phyloP scores from a whole-genome alignment of 2,113 vertebrate species.

The Rhinoptilus africanus region DNA sequence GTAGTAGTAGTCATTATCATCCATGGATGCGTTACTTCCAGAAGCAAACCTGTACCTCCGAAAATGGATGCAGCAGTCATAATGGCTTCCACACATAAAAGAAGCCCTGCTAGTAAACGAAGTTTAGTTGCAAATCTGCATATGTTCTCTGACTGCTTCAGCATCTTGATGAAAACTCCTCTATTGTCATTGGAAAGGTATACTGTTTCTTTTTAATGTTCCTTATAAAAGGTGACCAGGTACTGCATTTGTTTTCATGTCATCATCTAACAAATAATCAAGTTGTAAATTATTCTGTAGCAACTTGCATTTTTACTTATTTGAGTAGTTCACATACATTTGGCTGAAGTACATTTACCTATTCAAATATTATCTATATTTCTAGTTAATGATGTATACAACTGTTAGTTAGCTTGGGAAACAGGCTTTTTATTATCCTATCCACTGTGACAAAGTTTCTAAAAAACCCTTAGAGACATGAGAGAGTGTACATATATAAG shows the following conservation, averaged over 20 bases:
- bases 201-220: neutral
- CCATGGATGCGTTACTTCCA: neutral
- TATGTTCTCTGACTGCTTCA: neutral
- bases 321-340: neutral
- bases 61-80: neutral
- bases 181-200: neutral
- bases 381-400: neutral
- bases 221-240: neutral
- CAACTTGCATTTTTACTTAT: neutral
- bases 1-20: neutral
- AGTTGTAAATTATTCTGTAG: neutral
- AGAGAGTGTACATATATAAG: neutral
- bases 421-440: neutral
- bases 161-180: neutral
- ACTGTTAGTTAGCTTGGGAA: neutral
- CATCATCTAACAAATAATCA: neutral
- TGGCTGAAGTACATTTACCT: neutral
- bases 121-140: neutral
- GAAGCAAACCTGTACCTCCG: neutral
- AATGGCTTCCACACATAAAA: neutral
- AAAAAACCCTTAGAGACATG: neutral
- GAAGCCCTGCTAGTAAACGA: neutral
- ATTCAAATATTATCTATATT: neutral
- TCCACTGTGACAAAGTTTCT: neutral
- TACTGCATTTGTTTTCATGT: neutral